Percentiles rank a stretch among this genome's conserved stretches.
These are phyloP conservation scores for Drosophila quadrilineata DNA, from an alignment of 1,140 invertebrate genomes.

Conservation along the genomic window DNA sequence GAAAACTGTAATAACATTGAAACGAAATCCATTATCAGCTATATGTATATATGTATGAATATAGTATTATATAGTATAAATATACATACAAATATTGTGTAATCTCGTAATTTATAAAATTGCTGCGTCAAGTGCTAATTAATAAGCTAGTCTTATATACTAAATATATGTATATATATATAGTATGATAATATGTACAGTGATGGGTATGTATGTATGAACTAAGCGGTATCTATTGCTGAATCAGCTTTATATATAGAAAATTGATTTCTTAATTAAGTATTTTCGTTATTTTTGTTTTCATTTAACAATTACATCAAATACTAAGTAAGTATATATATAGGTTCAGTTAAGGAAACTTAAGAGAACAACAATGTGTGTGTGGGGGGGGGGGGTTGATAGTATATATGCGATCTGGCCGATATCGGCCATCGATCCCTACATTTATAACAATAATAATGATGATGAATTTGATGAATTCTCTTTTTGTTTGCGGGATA, in stretches of 20 bases:
- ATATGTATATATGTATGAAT: background rate
- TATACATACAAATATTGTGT: background rate
- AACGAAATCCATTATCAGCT: background rate
- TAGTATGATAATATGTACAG: conserved; percentile 48
- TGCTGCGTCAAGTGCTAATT: conserved; percentile 38
- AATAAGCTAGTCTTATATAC: conserved; percentile 14
- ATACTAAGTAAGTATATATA: conserved; percentile 40
- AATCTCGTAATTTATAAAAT: conserved; percentile 27
- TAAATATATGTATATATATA: background rate
- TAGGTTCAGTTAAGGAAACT: conserved; percentile 56
- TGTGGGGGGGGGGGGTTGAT: no score
- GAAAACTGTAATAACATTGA: background rate
- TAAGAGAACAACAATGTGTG: conserved; percentile 36
- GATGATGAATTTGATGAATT: no score
- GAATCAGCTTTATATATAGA: conserved; percentile 16
- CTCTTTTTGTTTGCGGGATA: no score
- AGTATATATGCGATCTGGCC: background rate
- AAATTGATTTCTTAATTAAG: background rate
- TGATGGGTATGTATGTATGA: background rate
- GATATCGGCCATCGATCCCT: no score
- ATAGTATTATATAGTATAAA: no score
- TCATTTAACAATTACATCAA: conserved; percentile 52
- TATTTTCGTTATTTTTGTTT: background rate
- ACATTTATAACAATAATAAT: no score
- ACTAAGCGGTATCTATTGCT: no score